phyloP scores from a whole-genome alignment of 2,113 vertebrate species.

The Turnix velox region DNA sequence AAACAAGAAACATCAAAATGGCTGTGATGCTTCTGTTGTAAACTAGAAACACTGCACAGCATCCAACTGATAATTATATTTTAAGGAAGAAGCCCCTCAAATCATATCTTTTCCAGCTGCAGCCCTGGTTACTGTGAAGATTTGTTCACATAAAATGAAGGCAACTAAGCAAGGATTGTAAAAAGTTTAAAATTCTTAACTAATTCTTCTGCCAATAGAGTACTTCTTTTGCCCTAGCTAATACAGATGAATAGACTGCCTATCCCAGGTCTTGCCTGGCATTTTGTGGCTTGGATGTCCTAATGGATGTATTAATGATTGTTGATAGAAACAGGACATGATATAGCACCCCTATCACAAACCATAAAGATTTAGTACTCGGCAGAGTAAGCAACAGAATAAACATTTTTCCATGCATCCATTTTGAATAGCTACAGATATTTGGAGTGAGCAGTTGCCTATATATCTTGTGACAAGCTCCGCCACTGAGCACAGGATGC shows the following conservation, averaged over 20 bases:
- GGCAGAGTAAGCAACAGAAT: background rate
- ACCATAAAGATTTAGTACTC: background rate
- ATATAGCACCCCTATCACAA: background rate
- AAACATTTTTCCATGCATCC: background rate
- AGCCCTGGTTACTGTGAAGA: background rate
- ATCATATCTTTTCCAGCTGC: background rate
- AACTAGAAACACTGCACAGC: background rate
- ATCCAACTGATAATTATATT: background rate
- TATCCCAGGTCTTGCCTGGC: background rate
- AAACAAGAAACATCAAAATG: background rate
- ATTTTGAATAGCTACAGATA: background rate
- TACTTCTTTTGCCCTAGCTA: background rate
- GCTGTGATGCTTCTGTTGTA: background rate
- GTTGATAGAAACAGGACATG: constrained; percentile 26
- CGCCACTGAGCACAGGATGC: background rate
- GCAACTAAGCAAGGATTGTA: background rate
- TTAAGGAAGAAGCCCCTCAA: background rate
- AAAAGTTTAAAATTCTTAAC: background rate
- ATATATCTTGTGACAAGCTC: background rate
- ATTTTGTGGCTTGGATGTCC: background rate
- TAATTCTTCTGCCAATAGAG: background rate
- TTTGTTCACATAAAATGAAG: background rate
- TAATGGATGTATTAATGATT: background rate
- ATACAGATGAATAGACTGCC: background rate
- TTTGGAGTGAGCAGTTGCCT: background rate